These are phyloP conservation scores for Tupaia tana DNA, from an alignment of 2,113 vertebrate genomes.

Conservation along the genomic window DNA sequence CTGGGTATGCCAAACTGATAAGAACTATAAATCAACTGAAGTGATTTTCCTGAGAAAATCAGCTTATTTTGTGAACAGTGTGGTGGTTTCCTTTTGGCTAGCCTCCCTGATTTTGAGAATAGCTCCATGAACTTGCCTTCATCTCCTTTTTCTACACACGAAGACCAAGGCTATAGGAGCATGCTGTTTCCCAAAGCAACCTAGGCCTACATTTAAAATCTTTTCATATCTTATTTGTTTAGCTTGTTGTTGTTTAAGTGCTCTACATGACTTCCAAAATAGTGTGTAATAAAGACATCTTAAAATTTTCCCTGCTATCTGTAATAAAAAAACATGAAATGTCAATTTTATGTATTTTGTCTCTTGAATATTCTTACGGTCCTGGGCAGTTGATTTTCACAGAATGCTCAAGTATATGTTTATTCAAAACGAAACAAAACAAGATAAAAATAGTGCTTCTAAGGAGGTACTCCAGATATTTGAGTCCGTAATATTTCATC, in stretches of 20 bases:
- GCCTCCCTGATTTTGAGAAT: not conserved
- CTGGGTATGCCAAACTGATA: not conserved
- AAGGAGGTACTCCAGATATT: not conserved
- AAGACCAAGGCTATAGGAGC: not conserved
- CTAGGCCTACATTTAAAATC: not conserved
- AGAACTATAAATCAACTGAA: not conserved
- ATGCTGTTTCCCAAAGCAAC: not conserved
- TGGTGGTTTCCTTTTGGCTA: not conserved
- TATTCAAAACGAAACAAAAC: not conserved
- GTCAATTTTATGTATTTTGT: not conserved
- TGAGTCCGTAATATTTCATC: not conserved
- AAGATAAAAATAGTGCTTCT: not conserved
- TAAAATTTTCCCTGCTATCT: not conserved
- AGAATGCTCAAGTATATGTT: not conserved
- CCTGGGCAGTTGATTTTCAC: not conserved
- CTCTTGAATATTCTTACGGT: not conserved
- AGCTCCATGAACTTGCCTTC: not conserved
- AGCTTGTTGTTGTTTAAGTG: not conserved
- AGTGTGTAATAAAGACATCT: not conserved
- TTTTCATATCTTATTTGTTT: not conserved
- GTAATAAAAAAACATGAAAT: not conserved
- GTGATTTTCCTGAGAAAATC: not conserved
- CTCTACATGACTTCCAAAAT: not conserved
- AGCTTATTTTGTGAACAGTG: not conserved
- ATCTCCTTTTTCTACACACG: not conserved